Evolutionary conservation across 2,797 vertebrate genomes (phyloP).

Genomic region (Phrynocephalus guinanensis): DNA sequence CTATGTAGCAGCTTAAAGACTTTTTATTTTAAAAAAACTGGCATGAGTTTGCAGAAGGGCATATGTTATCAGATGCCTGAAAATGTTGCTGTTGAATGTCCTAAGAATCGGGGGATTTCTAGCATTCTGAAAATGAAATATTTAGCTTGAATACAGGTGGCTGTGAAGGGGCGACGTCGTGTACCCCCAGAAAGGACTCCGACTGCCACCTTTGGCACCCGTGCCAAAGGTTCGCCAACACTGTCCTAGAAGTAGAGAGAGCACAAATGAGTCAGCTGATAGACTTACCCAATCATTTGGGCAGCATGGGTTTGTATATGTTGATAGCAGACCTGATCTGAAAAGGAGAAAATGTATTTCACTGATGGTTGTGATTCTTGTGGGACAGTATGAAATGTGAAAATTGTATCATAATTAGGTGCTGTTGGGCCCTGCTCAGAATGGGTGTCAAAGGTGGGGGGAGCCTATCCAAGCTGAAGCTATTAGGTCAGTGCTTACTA

Average conservation of each 20-base stretch:
- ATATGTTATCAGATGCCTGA: constrained; percentile 3
- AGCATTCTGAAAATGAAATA: constrained; percentile 3
- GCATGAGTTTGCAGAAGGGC: neutral
- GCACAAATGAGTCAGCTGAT: neutral
- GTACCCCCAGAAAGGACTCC: too few relatives aligned
- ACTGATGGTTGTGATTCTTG: neutral
- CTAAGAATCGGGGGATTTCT: neutral
- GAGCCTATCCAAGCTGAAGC: too few relatives aligned
- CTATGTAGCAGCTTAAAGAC: neutral
- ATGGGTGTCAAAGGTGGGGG: too few relatives aligned
- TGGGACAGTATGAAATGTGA: neutral
- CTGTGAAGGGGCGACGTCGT: too few relatives aligned
- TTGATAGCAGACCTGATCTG: neutral
- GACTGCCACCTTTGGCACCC: too few relatives aligned
- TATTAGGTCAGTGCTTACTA: too few relatives aligned
- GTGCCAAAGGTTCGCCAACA: too few relatives aligned
- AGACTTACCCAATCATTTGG: neutral
- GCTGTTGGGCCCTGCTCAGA: too few relatives aligned
- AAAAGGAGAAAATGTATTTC: neutral
- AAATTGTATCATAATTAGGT: neutral
- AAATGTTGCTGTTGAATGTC: neutral
- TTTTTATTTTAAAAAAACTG: neutral
- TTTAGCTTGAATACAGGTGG: too few relatives aligned
- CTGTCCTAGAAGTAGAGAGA: neutral
- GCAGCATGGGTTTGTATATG: neutral